Percentiles rank a stretch among this genome's conserved stretches.
phyloP scores from a whole-genome alignment of 1,140 invertebrate genomes.

The Amyelois transitella region DNA sequence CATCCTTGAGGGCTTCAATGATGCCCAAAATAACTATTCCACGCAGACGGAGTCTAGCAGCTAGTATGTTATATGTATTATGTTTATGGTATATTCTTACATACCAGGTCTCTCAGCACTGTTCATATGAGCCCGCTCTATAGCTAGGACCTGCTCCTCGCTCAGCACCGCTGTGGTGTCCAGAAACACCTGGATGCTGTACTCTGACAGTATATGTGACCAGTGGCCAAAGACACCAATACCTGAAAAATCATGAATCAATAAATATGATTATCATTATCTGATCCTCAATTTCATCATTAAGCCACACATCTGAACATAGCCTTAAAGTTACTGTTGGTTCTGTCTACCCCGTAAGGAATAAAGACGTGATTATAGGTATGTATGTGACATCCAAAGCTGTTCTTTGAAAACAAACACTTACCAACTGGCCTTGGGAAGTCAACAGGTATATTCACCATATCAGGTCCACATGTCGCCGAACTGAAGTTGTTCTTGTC shows the following conservation, averaged over 20 bases:
- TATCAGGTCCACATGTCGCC: slow-evolving; percentile 47
- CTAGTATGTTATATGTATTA: no score
- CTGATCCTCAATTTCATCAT: no score
- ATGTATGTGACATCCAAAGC: no score
- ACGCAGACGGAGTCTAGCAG: neutral
- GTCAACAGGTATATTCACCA: slow-evolving; percentile 44
- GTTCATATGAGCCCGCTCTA: slow-evolving; percentile 9
- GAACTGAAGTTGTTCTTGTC: slow-evolving; percentile 61
- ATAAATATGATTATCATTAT: no score
- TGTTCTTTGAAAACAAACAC: neutral
- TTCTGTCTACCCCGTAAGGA: no score
- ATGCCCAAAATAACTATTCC: neutral
- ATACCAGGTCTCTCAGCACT: slow-evolving; percentile 18
- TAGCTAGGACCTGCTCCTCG: slow-evolving; percentile 12
- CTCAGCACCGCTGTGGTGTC: slow-evolving; percentile 22
- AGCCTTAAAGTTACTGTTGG: no score
- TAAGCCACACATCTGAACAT: no score
- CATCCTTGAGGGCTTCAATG: no score
- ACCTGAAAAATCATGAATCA: slow-evolving; percentile 32
- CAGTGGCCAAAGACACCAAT: slow-evolving; percentile 56
- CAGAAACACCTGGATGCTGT: slow-evolving; percentile 49
- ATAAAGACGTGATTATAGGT: no score
- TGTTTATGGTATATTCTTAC: neutral
- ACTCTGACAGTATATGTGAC: slow-evolving; percentile 42
- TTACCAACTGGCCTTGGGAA: slow-evolving; percentile 57